These are phyloP conservation scores for Meda fulgida DNA, from an alignment of 2,797 vertebrate species.

Conservation along the genomic window DNA sequence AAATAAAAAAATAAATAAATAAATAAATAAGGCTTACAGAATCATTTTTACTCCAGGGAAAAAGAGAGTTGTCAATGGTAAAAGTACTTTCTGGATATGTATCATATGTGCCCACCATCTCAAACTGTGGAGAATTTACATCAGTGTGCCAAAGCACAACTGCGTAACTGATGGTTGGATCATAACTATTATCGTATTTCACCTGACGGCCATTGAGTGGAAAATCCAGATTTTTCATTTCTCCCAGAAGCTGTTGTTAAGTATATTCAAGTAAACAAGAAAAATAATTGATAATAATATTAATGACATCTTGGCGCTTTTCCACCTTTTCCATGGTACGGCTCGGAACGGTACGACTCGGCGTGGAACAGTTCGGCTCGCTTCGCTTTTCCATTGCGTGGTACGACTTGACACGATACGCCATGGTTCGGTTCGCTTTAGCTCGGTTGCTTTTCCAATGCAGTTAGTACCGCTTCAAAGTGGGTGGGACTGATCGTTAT, in stretches of 20 bases:
- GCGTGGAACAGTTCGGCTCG: no score
- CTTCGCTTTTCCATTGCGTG: no score
- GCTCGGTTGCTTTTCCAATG: no score
- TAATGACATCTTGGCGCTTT: no score
- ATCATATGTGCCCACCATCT: slow-evolving; percentile 73
- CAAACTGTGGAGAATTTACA: slow-evolving; percentile 47
- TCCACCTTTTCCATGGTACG: no score
- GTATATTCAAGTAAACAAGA: background rate
- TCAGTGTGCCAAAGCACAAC: slow-evolving; percentile 80
- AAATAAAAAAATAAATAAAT: background rate
- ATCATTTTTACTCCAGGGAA: slow-evolving; percentile 74
- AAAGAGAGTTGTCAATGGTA: slow-evolving; percentile 66
- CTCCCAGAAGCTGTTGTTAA: slow-evolving; percentile 77
- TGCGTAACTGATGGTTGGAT: slow-evolving; percentile 72
- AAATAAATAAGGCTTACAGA: slow-evolving; percentile 60
- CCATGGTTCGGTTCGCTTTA: no score
- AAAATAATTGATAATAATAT: no score
- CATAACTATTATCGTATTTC: slow-evolving; percentile 77
- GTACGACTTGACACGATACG: no score
- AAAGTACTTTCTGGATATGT: slow-evolving; percentile 62
- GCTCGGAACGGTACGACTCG: no score
- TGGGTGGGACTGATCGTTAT: no score
- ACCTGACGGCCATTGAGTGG: slow-evolving; percentile 73
- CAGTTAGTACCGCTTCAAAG: no score
- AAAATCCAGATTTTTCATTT: slow-evolving; percentile 83